A percentile compares a stretch with the other conserved stretches of the same genome.
Evolutionary conservation across 2,888 invertebrate genomes (phyloP).

Genomic region (Petrolisthes manimaculis): DNA sequence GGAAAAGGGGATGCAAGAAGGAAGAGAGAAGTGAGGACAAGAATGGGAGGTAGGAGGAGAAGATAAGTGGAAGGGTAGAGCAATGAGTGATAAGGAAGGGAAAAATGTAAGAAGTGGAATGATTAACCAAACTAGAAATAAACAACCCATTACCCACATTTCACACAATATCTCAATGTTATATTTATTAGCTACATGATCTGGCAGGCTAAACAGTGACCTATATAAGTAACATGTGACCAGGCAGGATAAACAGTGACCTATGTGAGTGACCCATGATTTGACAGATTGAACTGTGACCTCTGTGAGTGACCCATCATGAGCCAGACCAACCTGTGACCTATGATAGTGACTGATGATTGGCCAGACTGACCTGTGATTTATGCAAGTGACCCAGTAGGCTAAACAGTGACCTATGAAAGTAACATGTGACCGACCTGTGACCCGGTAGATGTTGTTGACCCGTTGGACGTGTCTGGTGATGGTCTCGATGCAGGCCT

Average conservation of each 20-base stretch:
- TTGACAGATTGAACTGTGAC: no score
- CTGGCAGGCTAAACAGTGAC: no score
- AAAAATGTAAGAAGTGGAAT: slow-evolving; percentile 5
- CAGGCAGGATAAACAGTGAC: no score
- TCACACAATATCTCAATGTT: no score
- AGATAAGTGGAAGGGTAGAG: not conserved
- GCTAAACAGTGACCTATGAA: not conserved
- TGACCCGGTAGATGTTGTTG: slow-evolving; percentile 74
- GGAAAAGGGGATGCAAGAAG: not conserved
- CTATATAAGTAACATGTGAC: no score
- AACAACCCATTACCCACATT: no score
- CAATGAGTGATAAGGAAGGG: not conserved
- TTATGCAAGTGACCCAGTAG: no score
- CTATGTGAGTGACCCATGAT: no score
- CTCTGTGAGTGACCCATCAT: not conserved
- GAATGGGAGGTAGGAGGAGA: not conserved
- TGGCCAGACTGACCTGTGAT: no score
- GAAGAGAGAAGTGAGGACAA: not conserved
- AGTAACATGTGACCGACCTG: slow-evolving; percentile 67
- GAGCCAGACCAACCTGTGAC: not conserved
- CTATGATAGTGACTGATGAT: not conserved
- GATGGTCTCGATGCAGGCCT: slow-evolving; percentile 95
- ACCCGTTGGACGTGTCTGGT: slow-evolving; percentile 94
- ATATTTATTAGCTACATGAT: no score
- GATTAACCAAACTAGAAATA: no score